Percentiles rank a stretch among this genome's conserved stretches.
Conservation (phyloP, 2,113 vertebrate species). For the Lathamus discolor region DNA sequence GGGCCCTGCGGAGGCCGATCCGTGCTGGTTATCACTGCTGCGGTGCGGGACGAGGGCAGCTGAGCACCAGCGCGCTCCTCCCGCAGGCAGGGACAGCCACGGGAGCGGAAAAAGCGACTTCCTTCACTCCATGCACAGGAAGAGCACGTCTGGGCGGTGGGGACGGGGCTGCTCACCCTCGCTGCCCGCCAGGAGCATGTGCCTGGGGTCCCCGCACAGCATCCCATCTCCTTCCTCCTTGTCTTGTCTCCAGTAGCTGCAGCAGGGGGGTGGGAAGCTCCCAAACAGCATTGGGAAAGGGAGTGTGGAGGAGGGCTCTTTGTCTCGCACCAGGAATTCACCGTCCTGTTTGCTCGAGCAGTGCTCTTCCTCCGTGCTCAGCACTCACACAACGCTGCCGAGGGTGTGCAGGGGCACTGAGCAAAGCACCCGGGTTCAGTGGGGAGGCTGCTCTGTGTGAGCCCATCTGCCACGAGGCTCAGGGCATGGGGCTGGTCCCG, state of each 20-base stretch:
- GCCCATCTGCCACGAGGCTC: not conserved
- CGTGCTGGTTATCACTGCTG: not conserved
- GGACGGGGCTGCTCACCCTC: not conserved
- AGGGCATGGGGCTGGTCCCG: not conserved
- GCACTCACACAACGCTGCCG: not conserved
- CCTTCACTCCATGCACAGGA: not conserved
- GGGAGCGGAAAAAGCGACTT: not conserved
- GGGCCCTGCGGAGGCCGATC: not conserved
- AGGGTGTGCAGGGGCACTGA: not conserved
- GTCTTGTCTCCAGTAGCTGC: not conserved
- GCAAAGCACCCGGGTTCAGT: not conserved
- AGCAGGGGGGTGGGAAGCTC: not conserved
- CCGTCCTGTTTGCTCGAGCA: not conserved
- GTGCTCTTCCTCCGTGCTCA: not conserved
- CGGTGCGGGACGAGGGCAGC: not conserved
- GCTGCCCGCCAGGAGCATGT: accelerated
- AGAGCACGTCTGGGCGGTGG: not conserved
- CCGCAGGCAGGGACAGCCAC: not conserved
- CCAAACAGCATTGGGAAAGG: accelerated
- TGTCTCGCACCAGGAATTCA: not conserved
- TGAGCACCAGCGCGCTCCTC: not conserved
- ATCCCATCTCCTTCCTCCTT: not conserved
- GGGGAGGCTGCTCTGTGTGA: not conserved
- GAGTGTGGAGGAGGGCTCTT: not conserved
- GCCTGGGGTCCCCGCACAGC: not conserved